A percentile compares a stretch with the other conserved stretches of the same genome.
Evolutionary conservation across 2,888 invertebrate species (phyloP).

Genomic region (Ichneumoninae sp.): DNA sequence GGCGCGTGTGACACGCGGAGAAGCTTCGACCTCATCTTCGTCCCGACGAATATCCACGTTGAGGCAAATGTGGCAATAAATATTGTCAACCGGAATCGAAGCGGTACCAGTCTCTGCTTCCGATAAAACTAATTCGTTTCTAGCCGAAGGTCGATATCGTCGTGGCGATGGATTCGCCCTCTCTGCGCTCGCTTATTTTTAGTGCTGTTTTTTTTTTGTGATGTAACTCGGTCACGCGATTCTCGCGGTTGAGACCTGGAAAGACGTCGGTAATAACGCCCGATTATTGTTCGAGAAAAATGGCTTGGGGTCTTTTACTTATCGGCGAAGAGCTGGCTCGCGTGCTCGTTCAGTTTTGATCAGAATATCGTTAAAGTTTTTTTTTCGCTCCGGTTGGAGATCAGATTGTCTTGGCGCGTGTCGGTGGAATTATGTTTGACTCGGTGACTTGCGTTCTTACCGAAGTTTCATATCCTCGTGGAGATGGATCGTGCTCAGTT

Average conservation of each 20-base stretch:
- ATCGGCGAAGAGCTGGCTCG: not conserved
- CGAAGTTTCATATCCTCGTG: no score
- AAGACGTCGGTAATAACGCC: not conserved
- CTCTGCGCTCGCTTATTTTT: conserved; percentile 11
- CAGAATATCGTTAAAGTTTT: not conserved
- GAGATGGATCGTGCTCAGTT: no score
- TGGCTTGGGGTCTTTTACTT: not conserved
- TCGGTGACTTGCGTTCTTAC: not conserved
- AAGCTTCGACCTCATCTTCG: conserved; percentile 12
- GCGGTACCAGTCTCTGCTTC: conserved; percentile 68
- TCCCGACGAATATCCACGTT: not conserved
- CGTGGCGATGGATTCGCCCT: conserved; percentile 47
- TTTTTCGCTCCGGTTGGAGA: not conserved
- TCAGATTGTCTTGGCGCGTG: not conserved
- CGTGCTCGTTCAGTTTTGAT: not conserved
- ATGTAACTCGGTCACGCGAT: conserved; percentile 64
- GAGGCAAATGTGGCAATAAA: conserved; percentile 47
- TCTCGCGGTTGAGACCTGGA: conserved; percentile 50
- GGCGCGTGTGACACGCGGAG: conserved; percentile 50
- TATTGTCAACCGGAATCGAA: conserved; percentile 48
- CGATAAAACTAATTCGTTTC: conserved; percentile 68
- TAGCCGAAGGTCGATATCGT: conserved; percentile 66
- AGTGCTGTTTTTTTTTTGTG: not conserved
- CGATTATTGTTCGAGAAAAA: conserved; percentile 11
- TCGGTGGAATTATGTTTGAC: not conserved